Base-by-base conservation (phyloP, 2,888 invertebrate genomes). In the Ashinkailepas kermadecensis region DNA sequence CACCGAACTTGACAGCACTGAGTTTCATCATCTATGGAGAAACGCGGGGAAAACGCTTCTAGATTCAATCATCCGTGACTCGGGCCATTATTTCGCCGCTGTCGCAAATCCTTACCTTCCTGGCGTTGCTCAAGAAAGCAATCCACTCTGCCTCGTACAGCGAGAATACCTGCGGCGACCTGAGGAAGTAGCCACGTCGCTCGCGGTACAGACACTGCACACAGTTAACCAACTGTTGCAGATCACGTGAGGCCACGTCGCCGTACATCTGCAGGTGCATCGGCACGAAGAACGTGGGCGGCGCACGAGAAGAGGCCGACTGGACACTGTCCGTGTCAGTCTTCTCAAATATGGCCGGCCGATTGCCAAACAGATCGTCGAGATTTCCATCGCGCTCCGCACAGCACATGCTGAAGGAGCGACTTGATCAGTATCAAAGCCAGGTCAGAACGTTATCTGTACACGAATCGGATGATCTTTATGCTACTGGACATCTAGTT, bases 221-320 rank as follows among this genome's bases (percentile, higher is more conserved):
- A 18, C 54, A 56, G 74, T 18, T 18, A 21, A 21, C 74, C 54
- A 74, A 56, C 56, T 54, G 9, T 21, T 54, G 56, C 54, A 74
- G 56, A 9, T 74, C 54, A 3, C 1, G 15, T 12, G 54, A 54
- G 56, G 12, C 56, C 21, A 11, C 74, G 18, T 56, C 74, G 18
- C 74, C 74, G 74, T 74, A 74, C 54, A 74, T 21, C 56, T 74
- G 74, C 74, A 74, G 56, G 74, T 74, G 74, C 0, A 74, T 56
- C 10, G 54, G 54, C 21, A 74, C 74, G 56, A 74, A 56, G 9
- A 6, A 11, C 8, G 18, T 15, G 13, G 70, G 39, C 39, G 39
- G 39, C 18, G 6, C 70, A 25, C 39, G 2, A 4, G 39, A 39
- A 39, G 39, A 39, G 39, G 25, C 39, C 70, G 23, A 23, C 39